A percentile compares a stretch with the other conserved stretches of the same genome.
Evolutionary conservation across 1,140 invertebrate genomes (phyloP).

Genomic region (Diorhabda carinulata): DNA sequence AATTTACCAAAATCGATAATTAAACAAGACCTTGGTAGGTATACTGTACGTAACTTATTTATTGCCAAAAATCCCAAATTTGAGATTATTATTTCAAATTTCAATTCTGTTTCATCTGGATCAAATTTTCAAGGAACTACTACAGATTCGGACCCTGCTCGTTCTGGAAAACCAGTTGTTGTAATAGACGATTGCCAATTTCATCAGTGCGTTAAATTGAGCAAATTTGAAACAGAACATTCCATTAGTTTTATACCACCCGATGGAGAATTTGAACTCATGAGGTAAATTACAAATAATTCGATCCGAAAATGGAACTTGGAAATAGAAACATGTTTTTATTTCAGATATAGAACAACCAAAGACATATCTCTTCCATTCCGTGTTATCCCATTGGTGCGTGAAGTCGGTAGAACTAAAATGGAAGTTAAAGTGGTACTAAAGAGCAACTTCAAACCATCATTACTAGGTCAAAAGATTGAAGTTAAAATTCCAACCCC

Average conservation of each 20-base stretch:
- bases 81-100: too few relatives aligned
- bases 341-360: conserved; percentile 91
- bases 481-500: conserved; percentile 99
- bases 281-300: conserved; percentile 66
- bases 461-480: conserved; percentile 96
- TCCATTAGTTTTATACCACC: conserved; percentile 99
- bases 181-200: conserved; percentile 99
- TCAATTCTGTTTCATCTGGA: too few relatives aligned
- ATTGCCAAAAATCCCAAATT: too few relatives aligned
- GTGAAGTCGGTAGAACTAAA: conserved; percentile 96
- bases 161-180: conserved; percentile 91
- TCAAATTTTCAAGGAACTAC: conserved; percentile 49
- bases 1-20: too few relatives aligned
- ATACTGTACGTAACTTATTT: too few relatives aligned
- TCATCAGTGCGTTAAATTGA: conserved; percentile 99
- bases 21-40: too few relatives aligned
- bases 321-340: not conserved
- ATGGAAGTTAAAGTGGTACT: conserved; percentile 99
- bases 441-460: conserved; percentile 99
- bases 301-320: not conserved
- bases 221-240: conserved; percentile 99
- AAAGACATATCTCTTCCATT: conserved; percentile 99
- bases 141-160: conserved; percentile 78
- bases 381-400: conserved; percentile 96
- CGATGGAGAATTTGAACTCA: conserved; percentile 99